Conservation (phyloP, 2,113 vertebrate genomes). For the Formicarius rufipectus region DNA sequence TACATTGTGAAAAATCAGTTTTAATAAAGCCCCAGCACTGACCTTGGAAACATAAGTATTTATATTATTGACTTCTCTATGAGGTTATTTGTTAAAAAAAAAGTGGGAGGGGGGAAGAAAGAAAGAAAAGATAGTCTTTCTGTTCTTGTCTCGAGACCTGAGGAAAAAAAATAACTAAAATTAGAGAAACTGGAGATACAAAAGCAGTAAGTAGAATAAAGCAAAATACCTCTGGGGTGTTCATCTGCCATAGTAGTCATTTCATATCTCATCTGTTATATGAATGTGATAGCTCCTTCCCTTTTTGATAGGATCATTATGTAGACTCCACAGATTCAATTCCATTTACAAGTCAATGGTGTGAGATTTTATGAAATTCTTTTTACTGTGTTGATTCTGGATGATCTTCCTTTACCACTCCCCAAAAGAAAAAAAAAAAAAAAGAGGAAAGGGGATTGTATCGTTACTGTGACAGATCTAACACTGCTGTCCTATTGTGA, state of each 20-base stretch:
- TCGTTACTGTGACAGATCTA: background rate
- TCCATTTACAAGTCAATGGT: constrained; percentile 85
- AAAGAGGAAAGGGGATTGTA: background rate
- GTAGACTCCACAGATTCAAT: constrained; percentile 76
- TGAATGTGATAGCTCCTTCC: constrained; percentile 71
- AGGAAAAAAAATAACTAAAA: constrained; percentile 76
- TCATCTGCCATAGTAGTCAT: constrained; percentile 75
- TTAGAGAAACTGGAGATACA: constrained; percentile 76
- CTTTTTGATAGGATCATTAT: constrained; percentile 79
- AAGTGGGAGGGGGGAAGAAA: background rate
- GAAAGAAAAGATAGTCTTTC: constrained; percentile 31
- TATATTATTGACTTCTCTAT: constrained; percentile 76
- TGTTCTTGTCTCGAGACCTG: constrained; percentile 72
- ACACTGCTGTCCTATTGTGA: background rate
- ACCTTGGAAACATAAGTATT: constrained; percentile 74
- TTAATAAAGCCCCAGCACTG: constrained; percentile 78
- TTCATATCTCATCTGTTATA: constrained; percentile 78
- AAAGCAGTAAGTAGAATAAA: constrained; percentile 74
- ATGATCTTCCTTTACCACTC: constrained; percentile 30
- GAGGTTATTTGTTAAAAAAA: constrained; percentile 69
- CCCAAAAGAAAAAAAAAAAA: background rate
- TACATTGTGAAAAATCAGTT: constrained; percentile 77
- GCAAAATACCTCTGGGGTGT: constrained; percentile 80
- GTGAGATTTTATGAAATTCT: constrained; percentile 79
- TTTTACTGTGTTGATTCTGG: constrained; percentile 73